Evolutionary conservation across 2,113 vertebrate species (phyloP).

Genomic region (Myxocyprinus asiaticus): DNA sequence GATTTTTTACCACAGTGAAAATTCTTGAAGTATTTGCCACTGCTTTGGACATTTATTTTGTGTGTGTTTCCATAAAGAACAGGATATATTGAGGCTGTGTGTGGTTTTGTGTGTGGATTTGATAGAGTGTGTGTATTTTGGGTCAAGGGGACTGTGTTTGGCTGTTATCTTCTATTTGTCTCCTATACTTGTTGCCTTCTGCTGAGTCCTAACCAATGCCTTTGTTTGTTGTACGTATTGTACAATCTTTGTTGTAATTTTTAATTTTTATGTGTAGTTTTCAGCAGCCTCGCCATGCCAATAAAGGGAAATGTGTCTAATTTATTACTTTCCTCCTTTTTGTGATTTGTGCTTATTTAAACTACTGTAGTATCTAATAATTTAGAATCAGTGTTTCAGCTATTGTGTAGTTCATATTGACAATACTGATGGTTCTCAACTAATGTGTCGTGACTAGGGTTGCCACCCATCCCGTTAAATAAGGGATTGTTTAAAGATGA

Average conservation of each 20-base stretch:
- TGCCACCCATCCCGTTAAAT: no score
- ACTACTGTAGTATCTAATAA: no score
- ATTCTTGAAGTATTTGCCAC: constrained; percentile 84
- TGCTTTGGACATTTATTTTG: constrained; percentile 82
- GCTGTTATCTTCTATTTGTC: constrained; percentile 74
- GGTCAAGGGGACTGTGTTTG: constrained; percentile 67
- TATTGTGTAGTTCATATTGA: no score
- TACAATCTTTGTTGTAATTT: constrained; percentile 94
- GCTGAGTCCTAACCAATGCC: constrained; percentile 92
- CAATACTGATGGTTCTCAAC: no score
- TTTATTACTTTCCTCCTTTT: constrained; percentile 15
- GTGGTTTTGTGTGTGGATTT: constrained; percentile 45
- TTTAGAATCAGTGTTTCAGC: no score
- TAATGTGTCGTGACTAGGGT: no score
- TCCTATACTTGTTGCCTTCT: constrained; percentile 87
- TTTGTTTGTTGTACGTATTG: constrained; percentile 95
- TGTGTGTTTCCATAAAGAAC: constrained; percentile 86
- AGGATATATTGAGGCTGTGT: constrained; percentile 66
- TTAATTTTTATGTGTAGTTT: constrained; percentile 92
- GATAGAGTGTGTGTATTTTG: constrained; percentile 57
- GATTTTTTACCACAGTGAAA: constrained; percentile 87
- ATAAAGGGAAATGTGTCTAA: constrained; percentile 99
- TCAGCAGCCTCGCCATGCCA: constrained; percentile 97
- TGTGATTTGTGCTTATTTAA: not conserved
- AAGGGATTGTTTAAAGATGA: no score